These are phyloP conservation scores for Sitta carolinensis DNA, from an alignment of 2,797 vertebrate species.

Conservation along the genomic window DNA sequence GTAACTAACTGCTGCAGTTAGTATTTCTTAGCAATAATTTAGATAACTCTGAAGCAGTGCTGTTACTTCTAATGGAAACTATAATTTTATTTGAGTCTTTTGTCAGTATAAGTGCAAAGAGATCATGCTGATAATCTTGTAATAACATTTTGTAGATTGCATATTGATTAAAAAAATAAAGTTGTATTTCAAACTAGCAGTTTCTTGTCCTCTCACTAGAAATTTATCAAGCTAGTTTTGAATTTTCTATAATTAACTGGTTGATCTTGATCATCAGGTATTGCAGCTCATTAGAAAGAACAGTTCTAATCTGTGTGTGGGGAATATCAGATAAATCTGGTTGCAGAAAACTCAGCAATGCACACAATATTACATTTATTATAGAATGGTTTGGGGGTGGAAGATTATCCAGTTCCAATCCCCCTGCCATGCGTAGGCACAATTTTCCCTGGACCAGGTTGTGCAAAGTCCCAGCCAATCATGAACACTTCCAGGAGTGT, in stretches of 20 bases:
- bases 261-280: not conserved
- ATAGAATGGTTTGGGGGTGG: not conserved
- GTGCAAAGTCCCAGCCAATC: not conserved
- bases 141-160: conserved; percentile 76
- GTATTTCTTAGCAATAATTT: conserved; percentile 18
- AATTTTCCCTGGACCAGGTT: not conserved
- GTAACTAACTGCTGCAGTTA: conserved; percentile 38
- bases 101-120: conserved; percentile 58
- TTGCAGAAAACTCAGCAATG: not conserved
- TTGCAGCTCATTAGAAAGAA: not conserved
- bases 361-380: not conserved
- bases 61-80: conserved; percentile 66
- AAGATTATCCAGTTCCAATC: not conserved
- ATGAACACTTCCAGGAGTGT: not conserved
- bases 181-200: conserved; percentile 69
- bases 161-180: conserved; percentile 81
- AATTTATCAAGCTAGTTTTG: conserved; percentile 25
- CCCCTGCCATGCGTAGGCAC: not conserved
- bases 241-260: conserved; percentile 37
- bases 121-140: conserved; percentile 66
- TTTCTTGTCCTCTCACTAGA: conserved; percentile 9
- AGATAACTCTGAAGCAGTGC: conserved; percentile 51
- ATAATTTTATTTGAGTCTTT: conserved; percentile 53
- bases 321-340: not conserved
- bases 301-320: not conserved